Evolutionary conservation across 2,797 vertebrate genomes (phyloP), one percentile per base, ranked within the genome.

Genomic region (Amazona ochrocephala): DNA sequence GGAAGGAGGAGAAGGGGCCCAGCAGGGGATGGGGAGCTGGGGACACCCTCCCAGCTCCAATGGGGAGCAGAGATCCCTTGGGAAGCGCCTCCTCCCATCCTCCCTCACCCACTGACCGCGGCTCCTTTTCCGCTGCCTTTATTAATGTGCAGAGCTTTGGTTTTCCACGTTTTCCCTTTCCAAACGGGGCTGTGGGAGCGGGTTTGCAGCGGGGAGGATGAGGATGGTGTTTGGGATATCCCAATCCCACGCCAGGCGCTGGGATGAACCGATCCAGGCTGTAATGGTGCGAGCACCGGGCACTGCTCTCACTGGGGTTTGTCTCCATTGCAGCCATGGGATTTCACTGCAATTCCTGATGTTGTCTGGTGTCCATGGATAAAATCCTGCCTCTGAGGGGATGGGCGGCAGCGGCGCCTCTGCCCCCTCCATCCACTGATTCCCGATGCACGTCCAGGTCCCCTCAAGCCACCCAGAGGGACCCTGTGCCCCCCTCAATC

Each of bases 171-270:
- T 30, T n/a, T 3, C 23, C 32, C 34, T 39, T 50, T 15, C 21
- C 0, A 10, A 34, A 5, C 13, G 4, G 32, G 1, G 75, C 19
- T n/a, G n/a, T 11, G 1, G 75, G 90, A 54, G 39, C 0, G 0
- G 47, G 72, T 61, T 60, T 5, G 7, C 60, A 92, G 86, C 5
- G 47, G 61, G 66, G 47, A 75, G 51, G 82, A 41, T 1, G 65
- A 42, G 74, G 89, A 58, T 4, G 71, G 76, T 44, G 14, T 21
- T 27, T 32, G 84, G 89, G 89, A 53, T 42, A 29, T 50, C 67
- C 60, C 14, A 3, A 11, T 37, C 22, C 53, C 73, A 34, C 0
- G 0, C 7, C 3, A 8, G 64, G 68, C 7, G 2, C n/a, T 20
- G 70, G 87, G 54, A 26, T 3, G 8, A 66, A 11, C 76, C 10